Evolutionary conservation across 2,888 invertebrate genomes (phyloP).

Genomic region (Ryuthela nishihirai): DNA sequence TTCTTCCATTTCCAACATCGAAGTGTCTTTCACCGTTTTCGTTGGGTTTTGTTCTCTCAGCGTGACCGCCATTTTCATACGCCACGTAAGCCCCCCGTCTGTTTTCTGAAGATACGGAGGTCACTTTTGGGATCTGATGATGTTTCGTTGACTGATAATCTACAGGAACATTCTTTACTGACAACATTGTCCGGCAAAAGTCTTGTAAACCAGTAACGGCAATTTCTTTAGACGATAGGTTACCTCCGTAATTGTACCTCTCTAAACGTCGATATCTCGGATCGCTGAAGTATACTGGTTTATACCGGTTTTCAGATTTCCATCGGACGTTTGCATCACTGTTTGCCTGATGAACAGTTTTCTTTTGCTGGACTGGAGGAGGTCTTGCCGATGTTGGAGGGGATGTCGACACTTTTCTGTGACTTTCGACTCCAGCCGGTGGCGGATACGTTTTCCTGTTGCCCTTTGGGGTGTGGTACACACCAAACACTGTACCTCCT

Average conservation of each 20-base stretch:
- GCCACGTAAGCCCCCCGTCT: too few relatives aligned
- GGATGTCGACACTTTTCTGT: slow-evolving; percentile 10
- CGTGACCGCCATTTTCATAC: too few relatives aligned
- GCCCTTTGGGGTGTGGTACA: slow-evolving; percentile 21
- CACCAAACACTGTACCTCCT: slow-evolving; percentile 23
- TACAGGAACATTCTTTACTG: not conserved
- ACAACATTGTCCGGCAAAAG: slow-evolving; percentile 27
- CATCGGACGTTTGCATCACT: slow-evolving; percentile 18
- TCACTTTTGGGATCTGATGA: too few relatives aligned
- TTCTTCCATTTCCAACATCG: too few relatives aligned
- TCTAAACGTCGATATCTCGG: slow-evolving; percentile 11
- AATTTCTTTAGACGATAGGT: slow-evolving; percentile 2
- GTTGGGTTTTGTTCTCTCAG: too few relatives aligned
- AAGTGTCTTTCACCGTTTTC: too few relatives aligned
- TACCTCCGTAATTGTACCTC: slow-evolving; percentile 15
- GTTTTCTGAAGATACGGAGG: too few relatives aligned
- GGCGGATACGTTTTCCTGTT: not conserved
- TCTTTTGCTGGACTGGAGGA: not conserved
- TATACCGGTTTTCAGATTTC: slow-evolving; percentile 25
- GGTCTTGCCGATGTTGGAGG: not conserved
- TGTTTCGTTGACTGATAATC: too few relatives aligned
- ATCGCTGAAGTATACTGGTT: slow-evolving; percentile 25
- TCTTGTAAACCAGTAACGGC: slow-evolving; percentile 12
- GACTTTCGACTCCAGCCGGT: too few relatives aligned
- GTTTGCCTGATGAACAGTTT: not conserved